Percentiles rank a stretch among this genome's conserved stretches.
Conservation (phyloP, 1,140 invertebrate genomes). For the Plectrocnemia conspersa region DNA sequence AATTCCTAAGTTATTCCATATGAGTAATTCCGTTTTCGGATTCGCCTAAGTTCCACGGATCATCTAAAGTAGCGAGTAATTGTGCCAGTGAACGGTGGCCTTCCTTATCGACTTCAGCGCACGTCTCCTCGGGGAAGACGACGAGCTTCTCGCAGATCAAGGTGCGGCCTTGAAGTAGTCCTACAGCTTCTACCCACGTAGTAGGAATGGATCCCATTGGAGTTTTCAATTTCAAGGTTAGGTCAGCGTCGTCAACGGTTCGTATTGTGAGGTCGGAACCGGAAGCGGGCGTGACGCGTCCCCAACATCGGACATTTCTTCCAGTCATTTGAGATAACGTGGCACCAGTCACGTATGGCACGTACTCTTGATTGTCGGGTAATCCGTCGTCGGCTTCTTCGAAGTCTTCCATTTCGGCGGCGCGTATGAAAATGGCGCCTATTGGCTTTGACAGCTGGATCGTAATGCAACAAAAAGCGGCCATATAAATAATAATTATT, state of each 20-base stretch:
- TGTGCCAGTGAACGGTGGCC: not conserved
- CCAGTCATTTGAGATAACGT: not conserved
- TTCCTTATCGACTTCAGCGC: not conserved
- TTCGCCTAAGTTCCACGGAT: constrained; percentile 12
- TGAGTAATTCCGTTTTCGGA: constrained; percentile 17
- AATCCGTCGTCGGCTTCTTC: not conserved
- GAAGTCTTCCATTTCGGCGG: too few relatives aligned
- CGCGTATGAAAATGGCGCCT: too few relatives aligned
- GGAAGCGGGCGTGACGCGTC: not conserved
- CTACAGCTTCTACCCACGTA: constrained; percentile 4
- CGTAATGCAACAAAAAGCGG: too few relatives aligned
- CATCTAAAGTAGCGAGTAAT: not conserved
- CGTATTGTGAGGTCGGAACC: not conserved
- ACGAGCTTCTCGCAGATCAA: not conserved
- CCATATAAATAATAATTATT: too few relatives aligned
- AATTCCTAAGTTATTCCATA: constrained; percentile 25
- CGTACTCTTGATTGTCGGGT: not conserved
- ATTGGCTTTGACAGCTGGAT: too few relatives aligned
- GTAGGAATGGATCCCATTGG: not conserved
- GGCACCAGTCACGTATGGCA: constrained; percentile 3
- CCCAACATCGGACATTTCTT: not conserved
- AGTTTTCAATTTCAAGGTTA: not conserved
- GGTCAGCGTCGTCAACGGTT: not conserved
- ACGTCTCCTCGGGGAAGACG: constrained; percentile 1
- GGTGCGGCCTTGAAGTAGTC: not conserved